These are phyloP conservation scores for Schizaphis graminum DNA, from an alignment of 2,888 invertebrate genomes.

Conservation along the genomic window DNA sequence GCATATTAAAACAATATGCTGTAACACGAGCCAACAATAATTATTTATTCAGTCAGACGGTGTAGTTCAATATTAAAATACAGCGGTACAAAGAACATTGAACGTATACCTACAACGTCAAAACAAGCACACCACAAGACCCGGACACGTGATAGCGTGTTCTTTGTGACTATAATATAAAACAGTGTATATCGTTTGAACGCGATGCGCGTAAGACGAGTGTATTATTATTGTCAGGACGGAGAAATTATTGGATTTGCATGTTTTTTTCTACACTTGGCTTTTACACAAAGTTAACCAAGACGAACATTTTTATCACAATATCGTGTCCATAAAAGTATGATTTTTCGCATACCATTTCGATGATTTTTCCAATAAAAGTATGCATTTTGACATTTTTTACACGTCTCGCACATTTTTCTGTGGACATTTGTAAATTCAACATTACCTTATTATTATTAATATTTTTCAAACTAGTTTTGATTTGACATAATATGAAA, in stretches of 20 bases:
- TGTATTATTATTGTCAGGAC: not conserved
- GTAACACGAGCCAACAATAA: conserved; percentile 36
- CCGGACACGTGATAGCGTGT: not conserved
- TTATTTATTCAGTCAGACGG: conserved; percentile 36
- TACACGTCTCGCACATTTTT: not conserved
- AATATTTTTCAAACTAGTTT: not conserved
- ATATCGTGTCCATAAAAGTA: not conserved
- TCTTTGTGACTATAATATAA: not conserved
- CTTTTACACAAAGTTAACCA: not conserved
- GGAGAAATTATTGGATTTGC: not conserved
- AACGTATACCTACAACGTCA: not conserved
- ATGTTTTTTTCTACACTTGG: not conserved
- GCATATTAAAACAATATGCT: conserved; percentile 13
- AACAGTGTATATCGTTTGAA: conserved; percentile 11
- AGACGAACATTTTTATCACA: not conserved
- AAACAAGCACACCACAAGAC: not conserved
- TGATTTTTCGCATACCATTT: not conserved
- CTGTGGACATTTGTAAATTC: not conserved
- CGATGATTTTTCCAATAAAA: not conserved
- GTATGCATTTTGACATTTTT: not conserved
- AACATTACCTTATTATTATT: not conserved
- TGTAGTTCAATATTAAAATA: conserved; percentile 22
- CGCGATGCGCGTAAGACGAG: not conserved
- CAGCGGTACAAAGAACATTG: not conserved
- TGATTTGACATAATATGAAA: not conserved